Evolutionary conservation across 2,888 invertebrate genomes (phyloP), one percentile per base, ranked within the genome.

Genomic region (Drosophila pseudotalamancana): DNA sequence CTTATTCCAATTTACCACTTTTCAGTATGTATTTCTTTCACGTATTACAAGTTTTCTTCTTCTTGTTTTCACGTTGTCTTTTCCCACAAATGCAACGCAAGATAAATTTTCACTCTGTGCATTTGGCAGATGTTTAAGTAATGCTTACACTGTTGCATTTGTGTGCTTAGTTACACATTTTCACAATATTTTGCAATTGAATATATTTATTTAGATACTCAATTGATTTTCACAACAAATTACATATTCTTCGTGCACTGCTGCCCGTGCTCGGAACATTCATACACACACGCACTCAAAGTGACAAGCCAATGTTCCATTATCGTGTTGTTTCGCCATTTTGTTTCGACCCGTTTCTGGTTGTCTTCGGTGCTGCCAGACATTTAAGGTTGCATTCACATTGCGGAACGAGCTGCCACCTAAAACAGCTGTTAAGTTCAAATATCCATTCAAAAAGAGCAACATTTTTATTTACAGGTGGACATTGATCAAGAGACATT

Each of bases 401-500:
- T 12, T 57, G 37, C 54, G 34, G 55, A 59, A 40, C n/a, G 8
- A 21, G 23, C 6, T 51, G 9, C 3, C 14, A 48, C 43, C 25
- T 3, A 5, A 27, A 42, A 14, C 0, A 32, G 0, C 56, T 1
- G 62, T 51, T 74, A 29, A 6, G 32, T 45, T 72, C 6, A 46
- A 77, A 59, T 39, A 21, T 45, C 0, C 6, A 25, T 45, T 51
- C 39, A 8, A 61, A 31, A 23, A 14, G 8, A 6, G 5, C n/a
- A 37, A 49, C 39, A 11, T 12, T 14, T 23, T 16, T 5, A 6
- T 55, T 63, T 16, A 23, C 64, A 90, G 90, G 88, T 92, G 11
- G 91, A 92, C 61, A 82, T 90, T 39, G 90, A 92, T 46, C 82
- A 72, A 11, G 51, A 64, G 8, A n/a, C 81, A 0, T 66, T 91